These are phyloP conservation scores for Mongoloraphidia duomilia DNA, from an alignment of 2,888 invertebrate genomes.

Conservation along the genomic window DNA sequence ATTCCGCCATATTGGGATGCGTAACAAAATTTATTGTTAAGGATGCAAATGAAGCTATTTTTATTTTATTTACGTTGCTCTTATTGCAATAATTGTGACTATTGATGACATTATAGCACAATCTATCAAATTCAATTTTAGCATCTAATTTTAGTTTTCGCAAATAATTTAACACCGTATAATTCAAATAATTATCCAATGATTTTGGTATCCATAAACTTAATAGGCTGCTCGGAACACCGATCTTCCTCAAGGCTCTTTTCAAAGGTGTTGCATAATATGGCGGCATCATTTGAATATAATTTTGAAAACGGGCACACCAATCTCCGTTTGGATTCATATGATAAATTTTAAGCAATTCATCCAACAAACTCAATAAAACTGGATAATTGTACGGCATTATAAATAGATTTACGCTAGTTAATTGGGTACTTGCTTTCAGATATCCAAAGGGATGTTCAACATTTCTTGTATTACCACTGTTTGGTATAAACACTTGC, in stretches of 20 bases:
- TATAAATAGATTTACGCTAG: constrained; percentile 90
- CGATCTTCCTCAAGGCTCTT: constrained; percentile 82
- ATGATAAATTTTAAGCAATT: constrained; percentile 82
- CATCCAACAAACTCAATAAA: constrained; percentile 79
- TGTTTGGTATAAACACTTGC: constrained; percentile 92
- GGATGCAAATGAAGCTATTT: too few species aligned
- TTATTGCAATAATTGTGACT: constrained; percentile 28
- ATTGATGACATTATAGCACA: constrained; percentile 65
- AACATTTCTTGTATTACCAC: constrained; percentile 75
- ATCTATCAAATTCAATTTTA: constrained; percentile 75
- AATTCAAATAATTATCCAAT: constrained; percentile 83
- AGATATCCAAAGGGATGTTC: constrained; percentile 95
- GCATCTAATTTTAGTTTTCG: constrained; percentile 92
- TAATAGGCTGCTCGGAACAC: constrained; percentile 66
- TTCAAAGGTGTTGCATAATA: constrained; percentile 85
- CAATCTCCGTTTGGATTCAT: constrained; percentile 86
- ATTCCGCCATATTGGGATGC: too few species aligned
- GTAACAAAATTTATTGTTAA: constrained; percentile 25
- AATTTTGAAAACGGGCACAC: constrained; percentile 84
- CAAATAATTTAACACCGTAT: constrained; percentile 84
- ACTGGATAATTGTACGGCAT: constrained; percentile 98
- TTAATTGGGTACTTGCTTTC: constrained; percentile 86
- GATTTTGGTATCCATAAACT: constrained; percentile 81
- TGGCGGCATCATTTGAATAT: constrained; percentile 86
- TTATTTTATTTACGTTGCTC: too few species aligned